These are phyloP conservation scores for Tarsius wallacei DNA, from an alignment of 2,797 vertebrate genomes.

Conservation along the genomic window DNA sequence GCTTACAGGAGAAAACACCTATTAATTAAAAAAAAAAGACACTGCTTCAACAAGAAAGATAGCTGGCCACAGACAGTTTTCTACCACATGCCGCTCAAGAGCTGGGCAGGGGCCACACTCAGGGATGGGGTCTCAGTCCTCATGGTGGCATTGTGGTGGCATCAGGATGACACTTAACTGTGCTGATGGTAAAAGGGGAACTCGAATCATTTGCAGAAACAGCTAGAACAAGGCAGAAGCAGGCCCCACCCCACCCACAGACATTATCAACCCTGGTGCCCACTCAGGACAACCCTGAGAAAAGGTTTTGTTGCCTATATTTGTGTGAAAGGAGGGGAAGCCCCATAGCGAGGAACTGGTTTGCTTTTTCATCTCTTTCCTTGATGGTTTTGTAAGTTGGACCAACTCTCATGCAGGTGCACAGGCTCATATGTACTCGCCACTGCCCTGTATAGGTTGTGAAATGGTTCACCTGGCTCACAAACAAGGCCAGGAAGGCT, in stretches of 20 bases:
- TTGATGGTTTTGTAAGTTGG: neutral
- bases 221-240: too few species aligned
- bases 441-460: accelerated
- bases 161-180: accelerated
- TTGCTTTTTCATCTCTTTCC: neutral
- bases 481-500: neutral
- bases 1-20: neutral
- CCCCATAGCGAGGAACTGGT: neutral
- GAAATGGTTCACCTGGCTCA: too few species aligned
- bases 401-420: accelerated
- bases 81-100: too few species aligned
- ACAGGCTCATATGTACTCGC: neutral
- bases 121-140: neutral
- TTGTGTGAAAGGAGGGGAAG: neutral
- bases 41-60: neutral
- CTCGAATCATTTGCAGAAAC: accelerated
- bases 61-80: neutral
- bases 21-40: neutral
- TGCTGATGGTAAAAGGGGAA: neutral
- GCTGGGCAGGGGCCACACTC: neutral
- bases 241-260: neutral
- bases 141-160: too few species aligned
- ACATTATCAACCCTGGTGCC: accelerated
- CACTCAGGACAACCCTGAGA: neutral
- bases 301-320: neutral